Conservation (phyloP, 2,888 invertebrate genomes). For the Thumatha senex region DNA sequence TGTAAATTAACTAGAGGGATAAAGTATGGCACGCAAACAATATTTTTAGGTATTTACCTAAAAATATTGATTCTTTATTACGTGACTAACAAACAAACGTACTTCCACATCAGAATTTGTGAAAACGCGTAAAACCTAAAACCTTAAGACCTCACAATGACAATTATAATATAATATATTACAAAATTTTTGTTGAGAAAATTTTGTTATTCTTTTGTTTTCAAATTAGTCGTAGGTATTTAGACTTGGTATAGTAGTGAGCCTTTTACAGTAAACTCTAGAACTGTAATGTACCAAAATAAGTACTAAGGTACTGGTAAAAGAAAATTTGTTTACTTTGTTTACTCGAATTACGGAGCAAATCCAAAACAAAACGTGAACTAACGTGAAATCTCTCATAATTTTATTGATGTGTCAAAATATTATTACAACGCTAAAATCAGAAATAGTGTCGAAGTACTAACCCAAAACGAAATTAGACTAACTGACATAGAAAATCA, state of each 20-base stretch:
- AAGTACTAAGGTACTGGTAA: neutral
- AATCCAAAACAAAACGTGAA: neutral
- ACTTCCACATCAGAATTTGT: too few species aligned
- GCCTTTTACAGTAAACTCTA: too few species aligned
- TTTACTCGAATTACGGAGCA: neutral
- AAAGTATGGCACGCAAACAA: too few species aligned
- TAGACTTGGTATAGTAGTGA: neutral
- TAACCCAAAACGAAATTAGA: neutral
- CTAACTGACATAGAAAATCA: neutral
- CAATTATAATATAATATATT: too few species aligned
- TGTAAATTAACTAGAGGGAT: too few species aligned
- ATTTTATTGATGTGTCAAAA: neutral
- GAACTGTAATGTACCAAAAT: neutral
- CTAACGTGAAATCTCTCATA: neutral
- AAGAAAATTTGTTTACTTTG: neutral
- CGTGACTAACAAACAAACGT: too few species aligned
- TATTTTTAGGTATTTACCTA: too few species aligned
- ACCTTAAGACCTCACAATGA: too few species aligned
- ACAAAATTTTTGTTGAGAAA: too few species aligned
- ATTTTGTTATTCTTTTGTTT: neutral
- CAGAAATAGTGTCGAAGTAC: neutral
- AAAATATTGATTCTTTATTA: too few species aligned
- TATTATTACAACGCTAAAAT: too few species aligned
- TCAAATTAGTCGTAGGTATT: neutral
- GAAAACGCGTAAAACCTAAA: too few species aligned